phyloP scores from a whole-genome alignment of 1,140 invertebrate species.

The Eufriesea mexicana region DNA sequence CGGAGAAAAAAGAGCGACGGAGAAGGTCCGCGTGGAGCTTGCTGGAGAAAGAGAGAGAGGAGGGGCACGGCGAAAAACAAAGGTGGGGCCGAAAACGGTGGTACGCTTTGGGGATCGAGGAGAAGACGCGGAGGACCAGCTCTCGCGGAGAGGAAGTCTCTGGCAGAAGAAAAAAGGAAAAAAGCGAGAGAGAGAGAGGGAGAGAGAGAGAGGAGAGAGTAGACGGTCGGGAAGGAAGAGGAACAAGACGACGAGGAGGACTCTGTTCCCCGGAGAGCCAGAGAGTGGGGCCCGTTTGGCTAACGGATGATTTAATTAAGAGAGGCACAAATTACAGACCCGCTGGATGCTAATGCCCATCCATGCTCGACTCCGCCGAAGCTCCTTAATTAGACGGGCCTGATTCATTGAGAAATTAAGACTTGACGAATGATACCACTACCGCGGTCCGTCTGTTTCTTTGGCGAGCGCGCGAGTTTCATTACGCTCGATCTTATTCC shows the following conservation, averaged over 20 bases:
- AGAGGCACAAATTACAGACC: constrained; percentile 83
- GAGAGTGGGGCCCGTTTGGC: constrained; percentile 70
- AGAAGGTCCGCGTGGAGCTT: background rate
- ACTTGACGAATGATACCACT: constrained; percentile 67
- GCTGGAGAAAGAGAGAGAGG: constrained; percentile 19
- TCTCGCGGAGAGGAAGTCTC: constrained; percentile 12
- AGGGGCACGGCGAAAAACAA: constrained; percentile 62
- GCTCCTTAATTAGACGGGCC: constrained; percentile 80
- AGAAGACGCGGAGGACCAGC: background rate
- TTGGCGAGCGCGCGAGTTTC: constrained; percentile 53
- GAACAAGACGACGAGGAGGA: background rate
- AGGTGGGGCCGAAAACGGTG: constrained; percentile 64
- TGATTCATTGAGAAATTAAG: constrained; percentile 75
- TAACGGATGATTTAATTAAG: constrained; percentile 84
- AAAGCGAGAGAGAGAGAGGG: background rate
- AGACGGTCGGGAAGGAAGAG: background rate
- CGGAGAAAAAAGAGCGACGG: constrained; percentile 59
- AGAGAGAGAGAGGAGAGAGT: background rate
- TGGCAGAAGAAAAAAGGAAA: constrained; percentile 15
- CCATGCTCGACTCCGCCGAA: constrained; percentile 75
- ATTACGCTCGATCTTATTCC: constrained; percentile 45
- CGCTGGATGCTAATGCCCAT: constrained; percentile 81
- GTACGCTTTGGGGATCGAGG: constrained; percentile 17
- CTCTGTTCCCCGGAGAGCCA: background rate
- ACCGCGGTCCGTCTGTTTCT: constrained; percentile 51